Evolutionary conservation across 2,113 vertebrate genomes (phyloP).

Genomic region (Alouatta palliata): DNA sequence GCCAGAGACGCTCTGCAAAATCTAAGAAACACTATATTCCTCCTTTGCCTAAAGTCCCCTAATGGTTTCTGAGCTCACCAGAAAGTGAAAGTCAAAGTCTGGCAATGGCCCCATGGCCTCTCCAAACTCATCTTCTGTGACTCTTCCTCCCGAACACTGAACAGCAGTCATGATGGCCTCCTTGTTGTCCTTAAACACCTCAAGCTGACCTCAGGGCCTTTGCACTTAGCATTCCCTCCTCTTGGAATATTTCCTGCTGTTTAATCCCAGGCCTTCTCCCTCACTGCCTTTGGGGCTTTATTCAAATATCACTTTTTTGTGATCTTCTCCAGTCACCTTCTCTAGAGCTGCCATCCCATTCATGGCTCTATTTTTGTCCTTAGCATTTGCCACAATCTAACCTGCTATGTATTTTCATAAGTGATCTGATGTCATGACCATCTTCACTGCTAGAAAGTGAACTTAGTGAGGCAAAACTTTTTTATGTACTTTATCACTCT

Average conservation of each 20-base stretch:
- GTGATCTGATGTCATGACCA: neutral
- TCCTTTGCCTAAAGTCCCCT: neutral
- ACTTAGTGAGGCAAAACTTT: neutral
- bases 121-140: neutral
- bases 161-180: neutral
- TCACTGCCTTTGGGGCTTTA: neutral
- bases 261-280: neutral
- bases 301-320: neutral
- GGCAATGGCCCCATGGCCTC: neutral
- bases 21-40: accelerated
- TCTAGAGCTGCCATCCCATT: neutral
- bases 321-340: neutral
- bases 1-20: neutral
- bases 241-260: neutral
- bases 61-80: accelerated
- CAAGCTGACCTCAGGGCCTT: neutral
- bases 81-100: neutral
- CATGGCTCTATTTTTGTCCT: neutral
- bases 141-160: neutral
- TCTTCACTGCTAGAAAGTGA: neutral
- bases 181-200: neutral
- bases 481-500: neutral
- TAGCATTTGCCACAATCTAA: neutral
- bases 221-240: neutral
- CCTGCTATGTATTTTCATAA: neutral